Evolutionary conservation across 2,113 vertebrate species (phyloP), one percentile per base, ranked within the genome.

Genomic region (Antennarius striatus): DNA sequence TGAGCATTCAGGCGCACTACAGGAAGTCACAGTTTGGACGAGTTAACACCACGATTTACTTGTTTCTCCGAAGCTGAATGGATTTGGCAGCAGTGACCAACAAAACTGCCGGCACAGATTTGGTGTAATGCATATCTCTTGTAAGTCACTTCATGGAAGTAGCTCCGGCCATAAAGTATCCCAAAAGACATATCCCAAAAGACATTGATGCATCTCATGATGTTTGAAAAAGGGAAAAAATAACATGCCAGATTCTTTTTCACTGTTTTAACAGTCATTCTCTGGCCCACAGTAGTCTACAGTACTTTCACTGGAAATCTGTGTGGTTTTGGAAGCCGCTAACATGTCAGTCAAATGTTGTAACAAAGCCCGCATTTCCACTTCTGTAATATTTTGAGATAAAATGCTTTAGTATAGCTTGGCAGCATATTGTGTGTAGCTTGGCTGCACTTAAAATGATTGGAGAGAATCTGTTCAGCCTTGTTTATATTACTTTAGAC

Each of bases 271-370:
- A 39, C 55, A 67, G 56, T 42, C 22, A 16, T 65, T 75, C 49
- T 53, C 67, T 72, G 79, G 53, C 79, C 81, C 71, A 66, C 70
- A 51, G 78, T 62, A 70, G 78, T 61, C 71, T 65, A 22, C 69
- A 60, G 69, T 69, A n/a, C 66, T 64, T 67, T 50, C 17, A 66
- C 46, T 82, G 73, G 75, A 81, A 62, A 32, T 43, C 56, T 73
- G 16, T 58, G 74, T 52, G 74, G 80, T 78, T 81, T 81, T 78
- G 73, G 80, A 85, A 69, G 59, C 39, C 55, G 58, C 56, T 4
- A 66, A 58, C 70, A 63, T 78, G 85, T 84, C 81, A 72, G 79
- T 86, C 47, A 79, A 69, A 82, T 86, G 71, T 61, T 77, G 77
- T 86, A 87, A 83, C 75, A 70, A 45, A 52, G 13, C 61, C 51